Evolutionary conservation across 2,888 invertebrate species (phyloP), one percentile per base, ranked within the genome.

Genomic region (Conops quadrifasciatus): DNA sequence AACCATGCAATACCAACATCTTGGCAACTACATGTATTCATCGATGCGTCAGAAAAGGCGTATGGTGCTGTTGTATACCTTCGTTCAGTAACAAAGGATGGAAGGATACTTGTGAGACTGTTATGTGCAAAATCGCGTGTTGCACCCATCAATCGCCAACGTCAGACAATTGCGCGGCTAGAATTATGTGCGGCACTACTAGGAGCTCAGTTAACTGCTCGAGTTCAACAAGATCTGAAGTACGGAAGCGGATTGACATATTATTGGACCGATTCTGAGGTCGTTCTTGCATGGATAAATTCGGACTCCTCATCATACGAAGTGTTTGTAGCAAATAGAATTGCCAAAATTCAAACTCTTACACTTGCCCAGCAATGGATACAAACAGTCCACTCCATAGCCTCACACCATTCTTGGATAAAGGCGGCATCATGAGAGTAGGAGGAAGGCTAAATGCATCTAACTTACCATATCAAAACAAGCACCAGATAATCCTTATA

Each of bases 201-300:
- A 56, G 21, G 53, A 11, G 24, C 53, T 21, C 53, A 56, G 24
- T 21, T 24, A 21, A 24, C 21, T 4, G 19, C 19, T 11, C n/a
- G 53, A 56, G 4, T 21, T 21, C 19, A n/a, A 53, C 13, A 11
- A 21, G 53, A 56, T 21, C 19, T 2, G 24, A 56, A 24, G 19
- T 56, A 21, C 21, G 21, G 11, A 56, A 21, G 21, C 21, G 11
- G 28, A 15, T 26, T 26, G 15, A 16, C 58, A 13, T 58, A 60
- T 15, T 72, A 70, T 26, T 76, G 73, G 74, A 75, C 78, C 4
- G 82, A 83, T 68, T 82, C 80, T 0, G 77, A 75, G 15, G 78
- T 81, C 13, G 78, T 78, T 3, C 70, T 81, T 0, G 71, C 74
- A 45, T 82, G 81, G 81, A 62, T 81, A 1, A 70, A 71, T 0